A percentile compares a stretch with the other conserved stretches of the same genome.
These are phyloP conservation scores for Lacerta bilineata DNA, from an alignment of 2,797 vertebrate genomes.

Conservation along the genomic window DNA sequence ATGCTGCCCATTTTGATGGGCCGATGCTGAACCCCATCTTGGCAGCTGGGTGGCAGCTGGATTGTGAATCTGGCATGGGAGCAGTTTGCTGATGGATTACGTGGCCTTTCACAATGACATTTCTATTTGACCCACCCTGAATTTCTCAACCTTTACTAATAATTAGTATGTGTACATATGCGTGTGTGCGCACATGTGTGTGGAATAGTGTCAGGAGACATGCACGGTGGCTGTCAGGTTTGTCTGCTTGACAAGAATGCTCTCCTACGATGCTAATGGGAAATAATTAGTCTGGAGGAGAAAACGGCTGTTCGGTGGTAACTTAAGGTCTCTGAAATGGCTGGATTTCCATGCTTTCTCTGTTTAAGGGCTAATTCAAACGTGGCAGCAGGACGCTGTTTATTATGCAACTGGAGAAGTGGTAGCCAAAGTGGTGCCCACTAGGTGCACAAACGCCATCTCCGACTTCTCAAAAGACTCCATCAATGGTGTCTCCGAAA, in stretches of 20 bases:
- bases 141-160: background rate
- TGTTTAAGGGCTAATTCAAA: background rate
- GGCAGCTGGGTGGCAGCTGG: conserved; percentile 28
- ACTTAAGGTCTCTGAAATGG: background rate
- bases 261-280: background rate
- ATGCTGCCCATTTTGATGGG: background rate
- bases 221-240: background rate
- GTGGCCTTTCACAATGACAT: background rate
- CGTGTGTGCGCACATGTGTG: background rate
- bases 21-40: background rate
- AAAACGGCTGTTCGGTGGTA: background rate
- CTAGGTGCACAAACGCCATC: no score
- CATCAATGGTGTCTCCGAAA: no score
- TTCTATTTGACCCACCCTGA: background rate
- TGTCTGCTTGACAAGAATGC: background rate
- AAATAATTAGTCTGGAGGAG: background rate
- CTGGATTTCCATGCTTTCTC: background rate
- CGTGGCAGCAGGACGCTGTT: background rate
- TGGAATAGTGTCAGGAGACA: background rate
- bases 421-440: no score
- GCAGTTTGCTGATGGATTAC: conserved; percentile 39
- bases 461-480: no score
- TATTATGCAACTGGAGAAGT: background rate
- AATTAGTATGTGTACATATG: background rate
- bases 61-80: conserved; percentile 17